Evolutionary conservation across 2,888 invertebrate genomes (phyloP).

Genomic region (Saturnia pavonia): DNA sequence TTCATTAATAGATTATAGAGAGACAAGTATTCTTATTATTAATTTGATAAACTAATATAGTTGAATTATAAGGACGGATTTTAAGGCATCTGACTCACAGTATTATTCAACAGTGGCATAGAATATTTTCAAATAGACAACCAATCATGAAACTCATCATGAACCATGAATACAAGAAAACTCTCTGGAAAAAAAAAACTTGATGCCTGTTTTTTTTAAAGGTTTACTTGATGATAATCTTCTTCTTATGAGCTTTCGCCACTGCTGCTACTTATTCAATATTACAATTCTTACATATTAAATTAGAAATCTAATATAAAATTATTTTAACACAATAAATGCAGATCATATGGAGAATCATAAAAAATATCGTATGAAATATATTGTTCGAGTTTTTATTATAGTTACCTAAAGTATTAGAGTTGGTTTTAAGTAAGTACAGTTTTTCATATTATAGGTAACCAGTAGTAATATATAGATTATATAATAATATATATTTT

Average conservation of each 20-base stretch:
- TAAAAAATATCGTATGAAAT: too few relatives aligned
- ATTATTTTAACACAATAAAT: not conserved
- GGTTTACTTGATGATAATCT: not conserved
- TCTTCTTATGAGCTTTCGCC: not conserved
- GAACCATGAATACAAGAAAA: too few relatives aligned
- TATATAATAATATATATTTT: too few relatives aligned
- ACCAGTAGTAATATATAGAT: too few relatives aligned
- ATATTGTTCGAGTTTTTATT: not conserved
- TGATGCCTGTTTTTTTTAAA: not conserved
- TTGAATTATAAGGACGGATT: constrained; percentile 39
- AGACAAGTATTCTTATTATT: constrained; percentile 20
- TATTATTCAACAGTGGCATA: constrained; percentile 12
- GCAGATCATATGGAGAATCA: not conserved
- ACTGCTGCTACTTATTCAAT: not conserved
- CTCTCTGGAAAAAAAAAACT: not conserved
- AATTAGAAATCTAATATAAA: not conserved
- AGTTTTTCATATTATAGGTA: too few relatives aligned
- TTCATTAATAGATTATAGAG: constrained; percentile 18
- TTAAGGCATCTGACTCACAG: constrained; percentile 18
- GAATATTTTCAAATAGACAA: not conserved
- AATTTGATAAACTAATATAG: constrained; percentile 27
- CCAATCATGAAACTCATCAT: not conserved
- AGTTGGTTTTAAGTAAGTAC: too few relatives aligned
- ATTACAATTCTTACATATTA: not conserved
- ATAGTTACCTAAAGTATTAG: not conserved